Percentiles rank a stretch among this genome's conserved stretches.
Conservation (phyloP, 2,113 vertebrate genomes). For the Morphnarchus princeps region DNA sequence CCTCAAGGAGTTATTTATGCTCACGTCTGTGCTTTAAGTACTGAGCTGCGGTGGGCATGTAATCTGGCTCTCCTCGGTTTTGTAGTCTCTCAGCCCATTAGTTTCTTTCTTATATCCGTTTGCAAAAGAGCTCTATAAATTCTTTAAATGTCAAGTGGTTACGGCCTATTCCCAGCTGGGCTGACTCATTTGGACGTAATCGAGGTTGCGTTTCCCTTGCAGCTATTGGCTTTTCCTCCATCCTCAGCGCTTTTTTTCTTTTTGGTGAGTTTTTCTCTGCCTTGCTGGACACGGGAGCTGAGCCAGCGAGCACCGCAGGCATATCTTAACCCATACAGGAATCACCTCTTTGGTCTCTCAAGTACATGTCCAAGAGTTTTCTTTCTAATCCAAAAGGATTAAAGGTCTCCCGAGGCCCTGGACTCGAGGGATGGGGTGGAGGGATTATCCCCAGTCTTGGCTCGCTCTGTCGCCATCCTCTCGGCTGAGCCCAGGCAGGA, state of each 20-base stretch:
- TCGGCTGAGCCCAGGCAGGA: not conserved
- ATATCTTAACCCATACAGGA: not conserved
- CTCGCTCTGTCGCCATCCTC: not conserved
- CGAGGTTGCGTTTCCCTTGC: slow-evolving; percentile 13
- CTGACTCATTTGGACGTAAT: not conserved
- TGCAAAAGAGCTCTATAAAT: slow-evolving; percentile 54
- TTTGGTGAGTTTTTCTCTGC: not conserved
- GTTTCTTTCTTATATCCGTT: slow-evolving; percentile 52
- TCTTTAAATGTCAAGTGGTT: slow-evolving; percentile 45
- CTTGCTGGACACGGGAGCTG: not conserved
- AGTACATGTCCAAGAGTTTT: not conserved
- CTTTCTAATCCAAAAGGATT: slow-evolving; percentile 15
- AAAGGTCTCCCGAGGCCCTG: not conserved
- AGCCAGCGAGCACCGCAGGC: not conserved
- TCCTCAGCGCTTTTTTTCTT: not conserved
- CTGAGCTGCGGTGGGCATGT: not conserved
- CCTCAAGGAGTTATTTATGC: not conserved
- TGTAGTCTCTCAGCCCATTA: slow-evolving; percentile 35
- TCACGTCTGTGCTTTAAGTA: not conserved
- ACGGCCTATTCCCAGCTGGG: slow-evolving; percentile 48
- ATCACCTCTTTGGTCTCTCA: not conserved
- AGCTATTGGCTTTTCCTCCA: slow-evolving; percentile 37
- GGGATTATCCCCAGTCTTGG: not conserved
- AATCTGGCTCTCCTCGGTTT: not conserved
- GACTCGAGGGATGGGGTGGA: not conserved